Evolutionary conservation across 2,113 vertebrate species (phyloP).

Genomic region (Entomyzon cyanotis): DNA sequence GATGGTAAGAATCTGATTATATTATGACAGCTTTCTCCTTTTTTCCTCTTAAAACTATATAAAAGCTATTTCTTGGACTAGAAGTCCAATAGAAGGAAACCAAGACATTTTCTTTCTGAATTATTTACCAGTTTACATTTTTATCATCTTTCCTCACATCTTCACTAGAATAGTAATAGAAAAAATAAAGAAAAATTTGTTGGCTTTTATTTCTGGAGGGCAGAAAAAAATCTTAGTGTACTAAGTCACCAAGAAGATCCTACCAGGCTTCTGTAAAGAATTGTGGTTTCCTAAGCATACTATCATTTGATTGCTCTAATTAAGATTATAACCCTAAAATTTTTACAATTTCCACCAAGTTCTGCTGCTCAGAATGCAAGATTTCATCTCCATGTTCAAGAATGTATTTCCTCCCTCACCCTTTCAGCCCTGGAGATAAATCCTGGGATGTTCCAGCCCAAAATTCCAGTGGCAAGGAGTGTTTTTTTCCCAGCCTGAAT

Average conservation of each 20-base stretch:
- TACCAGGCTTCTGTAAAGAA: not conserved
- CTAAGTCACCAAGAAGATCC: not conserved
- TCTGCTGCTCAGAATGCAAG: not conserved
- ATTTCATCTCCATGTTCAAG: not conserved
- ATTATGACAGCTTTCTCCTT: not conserved
- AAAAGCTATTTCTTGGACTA: not conserved
- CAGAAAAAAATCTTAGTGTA: not conserved
- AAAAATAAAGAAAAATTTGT: not conserved
- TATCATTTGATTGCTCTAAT: not conserved
- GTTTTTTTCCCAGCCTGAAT: not conserved
- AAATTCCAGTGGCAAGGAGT: not conserved
- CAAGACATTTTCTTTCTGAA: not conserved
- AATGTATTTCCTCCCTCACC: not conserved
- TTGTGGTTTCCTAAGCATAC: not conserved
- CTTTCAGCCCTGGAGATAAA: not conserved
- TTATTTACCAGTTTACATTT: not conserved
- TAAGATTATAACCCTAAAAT: not conserved
- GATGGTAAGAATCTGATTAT: not conserved
- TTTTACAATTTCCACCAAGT: not conserved
- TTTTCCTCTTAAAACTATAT: not conserved
- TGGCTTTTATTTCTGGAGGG: not conserved
- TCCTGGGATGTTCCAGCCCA: not conserved
- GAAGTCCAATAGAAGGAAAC: not conserved
- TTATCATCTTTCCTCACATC: not conserved
- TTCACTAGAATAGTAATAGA: not conserved